Base-by-base conservation (phyloP, 2,888 invertebrate genomes). In the Matsumyia berberina region DNA sequence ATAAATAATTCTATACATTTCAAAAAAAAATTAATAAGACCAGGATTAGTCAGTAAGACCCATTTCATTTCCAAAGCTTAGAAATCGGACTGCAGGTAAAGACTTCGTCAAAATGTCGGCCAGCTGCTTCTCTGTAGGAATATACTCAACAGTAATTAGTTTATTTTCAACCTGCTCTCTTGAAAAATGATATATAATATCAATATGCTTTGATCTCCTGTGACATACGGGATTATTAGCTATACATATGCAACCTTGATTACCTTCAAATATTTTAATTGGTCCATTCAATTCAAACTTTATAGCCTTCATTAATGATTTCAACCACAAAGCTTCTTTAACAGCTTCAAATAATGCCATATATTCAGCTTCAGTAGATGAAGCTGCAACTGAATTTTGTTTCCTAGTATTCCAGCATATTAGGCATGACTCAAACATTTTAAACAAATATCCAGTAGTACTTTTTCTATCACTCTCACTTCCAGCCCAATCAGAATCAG, bases 121-220 rank as follows among this genome's bases (percentile, higher is more conserved):
- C 37, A 76, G 24, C n/a, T 86, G 85, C 11, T 86, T 49, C 77
- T 69, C 77, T 86, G 86, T 78, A 24, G 69, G 66, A 64, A 86
- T 69, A 67, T 81, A 73, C 2, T 33, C 15, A 9, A 42, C n/a
- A 11, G 24, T 24, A 3, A 24, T 24, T 24, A 4, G 2, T 3
- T 24, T 24, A 3, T 42, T 86, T 62, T 81, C 86, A 64, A 86
- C 49, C 37, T 81, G 80, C 42, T 69, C 69, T 31, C 46, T 81
- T 7, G 51, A 72, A 7, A 57, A 80, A 42, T 64, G 51, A 85
- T 79, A 77, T 74, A 66, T 86, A 72, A 1, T 64, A 72, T 72
- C 78, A 24, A 24, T 24, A 24, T 4, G 24, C n/a, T n/a, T n/a
- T n/a, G n/a, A n/a, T n/a, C n/a, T 46, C 24, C 64, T 86, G 49